A percentile compares a stretch with the other conserved stretches of the same genome.
phyloP scores from a whole-genome alignment of 2,113 vertebrate species.

The Lota lota region DNA sequence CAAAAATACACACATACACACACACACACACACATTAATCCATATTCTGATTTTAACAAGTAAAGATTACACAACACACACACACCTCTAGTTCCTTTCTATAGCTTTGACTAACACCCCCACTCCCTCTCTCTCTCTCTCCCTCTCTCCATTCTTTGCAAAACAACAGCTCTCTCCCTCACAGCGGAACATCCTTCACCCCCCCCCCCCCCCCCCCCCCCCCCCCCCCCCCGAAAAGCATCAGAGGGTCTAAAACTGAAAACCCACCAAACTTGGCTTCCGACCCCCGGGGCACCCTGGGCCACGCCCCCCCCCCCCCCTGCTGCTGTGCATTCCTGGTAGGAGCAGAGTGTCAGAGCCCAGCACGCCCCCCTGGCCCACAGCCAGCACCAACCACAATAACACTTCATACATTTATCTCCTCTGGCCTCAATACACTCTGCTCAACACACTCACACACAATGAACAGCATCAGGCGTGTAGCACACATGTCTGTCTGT shows the following conservation, averaged over 20 bases:
- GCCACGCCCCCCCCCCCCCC: conserved; percentile 72
- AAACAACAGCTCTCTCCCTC: background rate
- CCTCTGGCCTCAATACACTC: background rate
- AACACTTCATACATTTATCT: conserved; percentile 73
- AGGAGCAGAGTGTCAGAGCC: conserved; percentile 76
- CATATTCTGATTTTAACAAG: conserved; percentile 57
- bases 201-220: background rate
- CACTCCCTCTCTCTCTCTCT: background rate
- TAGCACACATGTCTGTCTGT: background rate
- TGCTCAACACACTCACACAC: conserved; percentile 24
- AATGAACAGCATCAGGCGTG: background rate
- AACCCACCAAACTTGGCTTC: conserved; percentile 73
- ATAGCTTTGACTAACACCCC: conserved; percentile 5
- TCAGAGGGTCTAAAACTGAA: conserved; percentile 58
- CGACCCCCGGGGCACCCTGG: conserved; percentile 53
- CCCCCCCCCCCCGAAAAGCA: conserved; percentile 16
- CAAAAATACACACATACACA: conserved; percentile 24
- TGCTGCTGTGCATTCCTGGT: conserved; percentile 75
- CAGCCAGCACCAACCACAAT: conserved; percentile 64
- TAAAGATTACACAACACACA: conserved; percentile 54
- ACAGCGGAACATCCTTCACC: background rate
- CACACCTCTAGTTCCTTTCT: conserved; percentile 3
- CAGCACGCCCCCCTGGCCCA: conserved; percentile 72
- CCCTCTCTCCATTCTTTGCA: background rate
- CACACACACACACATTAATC: conserved; percentile 24